A percentile compares a stretch with the other conserved stretches of the same genome.
Evolutionary conservation across 2,888 invertebrate species (phyloP).

Genomic region (Volucella inanis): DNA sequence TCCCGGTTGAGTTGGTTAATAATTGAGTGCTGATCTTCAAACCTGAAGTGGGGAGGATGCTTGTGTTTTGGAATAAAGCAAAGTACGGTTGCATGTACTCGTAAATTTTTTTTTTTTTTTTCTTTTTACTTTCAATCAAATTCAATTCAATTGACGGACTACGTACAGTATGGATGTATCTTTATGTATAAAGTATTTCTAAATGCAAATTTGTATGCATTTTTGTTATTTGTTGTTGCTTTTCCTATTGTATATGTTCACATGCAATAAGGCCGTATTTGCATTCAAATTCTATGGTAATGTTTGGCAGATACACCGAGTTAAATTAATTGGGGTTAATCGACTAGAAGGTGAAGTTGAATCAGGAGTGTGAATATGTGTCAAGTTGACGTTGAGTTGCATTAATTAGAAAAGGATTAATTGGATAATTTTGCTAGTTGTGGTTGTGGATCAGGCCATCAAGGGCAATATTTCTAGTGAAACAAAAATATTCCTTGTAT

Average conservation of each 20-base stretch:
- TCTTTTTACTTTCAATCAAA: slow-evolving; percentile 9
- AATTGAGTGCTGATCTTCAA: slow-evolving; percentile 63
- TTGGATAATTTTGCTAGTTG: slow-evolving; percentile 24
- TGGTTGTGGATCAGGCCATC: background rate
- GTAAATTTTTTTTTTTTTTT: background rate
- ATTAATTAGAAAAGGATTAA: slow-evolving; percentile 45
- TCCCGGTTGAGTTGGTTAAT: slow-evolving; percentile 31
- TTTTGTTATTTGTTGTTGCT: background rate
- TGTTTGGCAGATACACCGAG: slow-evolving; percentile 57
- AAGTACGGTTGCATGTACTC: background rate
- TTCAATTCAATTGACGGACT: slow-evolving; percentile 4
- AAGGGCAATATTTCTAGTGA: background rate
- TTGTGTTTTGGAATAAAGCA: slow-evolving; percentile 7
- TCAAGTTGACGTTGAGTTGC: slow-evolving; percentile 48
- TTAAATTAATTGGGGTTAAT: slow-evolving; percentile 64
- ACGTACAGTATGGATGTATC: background rate
- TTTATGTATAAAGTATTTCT: background rate
- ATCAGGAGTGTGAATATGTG: slow-evolving; percentile 46
- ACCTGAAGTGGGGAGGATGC: slow-evolving; percentile 48
- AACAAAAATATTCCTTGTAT: too few species aligned
- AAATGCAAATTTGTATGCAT: slow-evolving; percentile 3
- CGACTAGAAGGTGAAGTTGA: slow-evolving; percentile 64
- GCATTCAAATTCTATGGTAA: slow-evolving; percentile 49
- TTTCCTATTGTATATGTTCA: background rate
- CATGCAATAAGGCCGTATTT: slow-evolving; percentile 4